phyloP scores from a whole-genome alignment of 2,888 invertebrate species.

The Marronus borbonicus region DNA sequence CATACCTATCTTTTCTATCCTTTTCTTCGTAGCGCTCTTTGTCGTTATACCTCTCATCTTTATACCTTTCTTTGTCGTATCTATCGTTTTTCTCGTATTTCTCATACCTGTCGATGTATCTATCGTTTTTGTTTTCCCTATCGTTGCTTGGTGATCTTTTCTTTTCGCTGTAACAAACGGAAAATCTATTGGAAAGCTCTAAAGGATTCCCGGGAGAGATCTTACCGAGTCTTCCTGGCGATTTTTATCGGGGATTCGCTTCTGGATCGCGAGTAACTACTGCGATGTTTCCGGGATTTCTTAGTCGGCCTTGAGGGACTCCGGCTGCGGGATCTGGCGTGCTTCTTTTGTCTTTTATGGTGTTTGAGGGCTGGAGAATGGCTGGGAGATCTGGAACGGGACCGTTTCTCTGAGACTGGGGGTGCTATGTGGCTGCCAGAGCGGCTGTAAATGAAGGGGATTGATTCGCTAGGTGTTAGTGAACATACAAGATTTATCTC shows the following conservation, averaged over 20 bases:
- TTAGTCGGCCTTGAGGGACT: constrained; percentile 65
- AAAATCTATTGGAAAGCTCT: no score
- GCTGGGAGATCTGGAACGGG: constrained; percentile 65
- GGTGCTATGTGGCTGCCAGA: constrained; percentile 69
- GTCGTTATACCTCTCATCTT: constrained; percentile 63
- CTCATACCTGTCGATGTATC: constrained; percentile 69
- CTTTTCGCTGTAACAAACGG: constrained; percentile 66
- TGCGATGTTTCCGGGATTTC: constrained; percentile 66
- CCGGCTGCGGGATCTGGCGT: constrained; percentile 65
- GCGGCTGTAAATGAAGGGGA: constrained; percentile 62
- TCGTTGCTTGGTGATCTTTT: constrained; percentile 69
- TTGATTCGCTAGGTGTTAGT: no score
- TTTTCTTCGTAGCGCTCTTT: constrained; percentile 62
- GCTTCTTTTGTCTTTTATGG: constrained; percentile 66
- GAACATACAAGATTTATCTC: constrained; percentile 23
- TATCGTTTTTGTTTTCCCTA: constrained; percentile 65
- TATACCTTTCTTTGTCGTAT: constrained; percentile 62
- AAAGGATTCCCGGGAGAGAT: no score
- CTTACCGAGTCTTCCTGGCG: constrained; percentile 62
- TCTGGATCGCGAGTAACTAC: constrained; percentile 67
- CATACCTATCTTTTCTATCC: constrained; percentile 62
- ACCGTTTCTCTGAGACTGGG: constrained; percentile 65
- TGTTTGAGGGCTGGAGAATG: constrained; percentile 66
- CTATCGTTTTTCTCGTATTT: constrained; percentile 65
- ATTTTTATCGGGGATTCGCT: constrained; percentile 67